Conservation (phyloP, 2,888 invertebrate genomes). For the Spodoptera picta region DNA sequence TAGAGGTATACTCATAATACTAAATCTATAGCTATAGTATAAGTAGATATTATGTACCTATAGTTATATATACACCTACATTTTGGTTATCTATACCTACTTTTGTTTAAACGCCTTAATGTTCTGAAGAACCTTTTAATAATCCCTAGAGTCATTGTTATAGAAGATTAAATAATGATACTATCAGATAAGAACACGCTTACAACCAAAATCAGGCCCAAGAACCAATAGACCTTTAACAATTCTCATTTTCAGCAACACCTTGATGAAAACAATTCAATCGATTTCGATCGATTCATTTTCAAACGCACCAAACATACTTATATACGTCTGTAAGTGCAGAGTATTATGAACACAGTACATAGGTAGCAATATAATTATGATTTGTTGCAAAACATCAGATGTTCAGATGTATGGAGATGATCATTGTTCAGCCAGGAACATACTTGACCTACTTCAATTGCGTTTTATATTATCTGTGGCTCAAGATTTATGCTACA, state of each 20-base stretch:
- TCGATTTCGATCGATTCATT: slow-evolving; percentile 15
- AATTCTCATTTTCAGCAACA: neutral
- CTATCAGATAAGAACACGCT: no score
- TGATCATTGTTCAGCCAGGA: slow-evolving; percentile 52
- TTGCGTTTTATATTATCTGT: slow-evolving; percentile 43
- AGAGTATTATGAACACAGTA: slow-evolving; percentile 27
- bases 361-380: slow-evolving; percentile 24
- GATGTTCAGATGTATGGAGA: slow-evolving; percentile 37
- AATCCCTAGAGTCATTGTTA: no score
- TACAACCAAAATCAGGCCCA: no score
- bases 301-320: slow-evolving; percentile 12
- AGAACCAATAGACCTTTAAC: no score
- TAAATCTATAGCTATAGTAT: no score
- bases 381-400: slow-evolving; percentile 50
- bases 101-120: no score
- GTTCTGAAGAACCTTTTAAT: no score
- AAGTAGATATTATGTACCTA: no score
- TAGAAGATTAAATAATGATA: no score
- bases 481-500: slow-evolving; percentile 48
- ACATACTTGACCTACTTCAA: slow-evolving; percentile 62
- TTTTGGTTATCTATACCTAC: no score
- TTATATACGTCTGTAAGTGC: slow-evolving; percentile 9
- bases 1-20: no score
- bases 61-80: no score
- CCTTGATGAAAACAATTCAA: neutral